phyloP scores from a whole-genome alignment of 2,888 invertebrate genomes.

The Papilio demoleus region DNA sequence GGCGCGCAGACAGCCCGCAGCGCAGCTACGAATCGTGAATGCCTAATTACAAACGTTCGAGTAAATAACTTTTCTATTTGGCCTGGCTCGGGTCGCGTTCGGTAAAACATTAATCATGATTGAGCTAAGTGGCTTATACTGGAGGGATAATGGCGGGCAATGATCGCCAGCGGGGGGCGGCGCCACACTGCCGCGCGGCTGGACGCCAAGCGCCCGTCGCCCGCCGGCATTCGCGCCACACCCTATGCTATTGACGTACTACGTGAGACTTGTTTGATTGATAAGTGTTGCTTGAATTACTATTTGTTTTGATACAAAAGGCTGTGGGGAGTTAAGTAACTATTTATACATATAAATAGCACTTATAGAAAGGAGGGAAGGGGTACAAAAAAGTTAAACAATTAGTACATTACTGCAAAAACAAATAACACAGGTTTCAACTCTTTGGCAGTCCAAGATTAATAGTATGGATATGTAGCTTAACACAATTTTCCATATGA shows the following conservation, averaged over 20 bases:
- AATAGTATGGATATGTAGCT: too few relatives aligned
- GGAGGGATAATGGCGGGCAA: conserved; percentile 81
- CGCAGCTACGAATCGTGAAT: conserved; percentile 77
- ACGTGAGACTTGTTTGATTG: conserved; percentile 19
- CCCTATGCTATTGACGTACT: conserved; percentile 42
- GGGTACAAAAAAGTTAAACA: background rate
- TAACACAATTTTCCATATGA: too few relatives aligned
- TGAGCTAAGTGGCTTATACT: conserved; percentile 84
- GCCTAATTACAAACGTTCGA: conserved; percentile 78
- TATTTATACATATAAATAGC: background rate
- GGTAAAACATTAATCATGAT: conserved; percentile 84
- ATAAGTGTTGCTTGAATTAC: conserved; percentile 19
- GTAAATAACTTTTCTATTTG: conserved; percentile 83
- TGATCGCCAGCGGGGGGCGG: conserved; percentile 80
- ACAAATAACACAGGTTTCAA: too few relatives aligned
- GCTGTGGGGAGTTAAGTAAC: background rate
- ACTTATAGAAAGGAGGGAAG: background rate
- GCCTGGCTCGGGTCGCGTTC: conserved; percentile 76
- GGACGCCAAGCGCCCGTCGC: conserved; percentile 58
- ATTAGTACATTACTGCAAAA: too few relatives aligned
- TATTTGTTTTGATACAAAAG: conserved; percentile 3
- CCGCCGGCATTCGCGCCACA: conserved; percentile 44
- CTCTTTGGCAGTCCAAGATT: too few relatives aligned
- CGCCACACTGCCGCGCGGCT: conserved; percentile 71
- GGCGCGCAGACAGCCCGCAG: conserved; percentile 73